Percentiles rank a stretch among this genome's conserved stretches.
Conservation (phyloP, 2,888 invertebrate species). For the Nowickia ferox region DNA sequence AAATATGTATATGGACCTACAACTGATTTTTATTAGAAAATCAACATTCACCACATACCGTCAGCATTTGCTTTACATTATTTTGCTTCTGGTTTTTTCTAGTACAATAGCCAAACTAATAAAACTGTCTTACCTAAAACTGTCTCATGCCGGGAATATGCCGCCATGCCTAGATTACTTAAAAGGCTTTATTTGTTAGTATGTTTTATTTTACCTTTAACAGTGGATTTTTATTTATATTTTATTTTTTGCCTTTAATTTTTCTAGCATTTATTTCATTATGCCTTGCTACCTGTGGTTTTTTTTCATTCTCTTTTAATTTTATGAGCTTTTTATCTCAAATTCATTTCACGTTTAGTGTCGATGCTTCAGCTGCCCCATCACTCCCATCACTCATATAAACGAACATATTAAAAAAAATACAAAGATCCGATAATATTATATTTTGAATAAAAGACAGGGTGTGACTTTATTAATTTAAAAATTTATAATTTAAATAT, state of each 20-base stretch:
- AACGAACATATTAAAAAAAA: constrained; percentile 60
- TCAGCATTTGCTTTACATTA: not conserved
- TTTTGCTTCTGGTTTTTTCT: not conserved
- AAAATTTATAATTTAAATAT: too few relatives aligned
- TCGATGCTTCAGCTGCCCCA: constrained; percentile 65
- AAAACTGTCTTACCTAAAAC: constrained; percentile 28
- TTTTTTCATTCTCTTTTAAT: constrained; percentile 24
- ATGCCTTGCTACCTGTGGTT: not conserved
- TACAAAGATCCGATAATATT: constrained; percentile 60
- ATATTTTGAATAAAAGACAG: constrained; percentile 26
- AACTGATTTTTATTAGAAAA: constrained; percentile 33
- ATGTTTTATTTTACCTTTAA: not conserved
- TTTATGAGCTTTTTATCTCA: constrained; percentile 57
- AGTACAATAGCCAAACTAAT: constrained; percentile 31
- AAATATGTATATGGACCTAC: not conserved
- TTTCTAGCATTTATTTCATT: constrained; percentile 21
- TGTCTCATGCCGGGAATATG: not conserved
- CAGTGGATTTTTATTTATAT: not conserved
- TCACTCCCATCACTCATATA: constrained; percentile 49
- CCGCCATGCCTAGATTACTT: constrained; percentile 39
- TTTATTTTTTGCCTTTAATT: not conserved
- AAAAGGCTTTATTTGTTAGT: not conserved
- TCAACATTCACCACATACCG: constrained; percentile 33
- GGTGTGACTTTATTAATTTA: not conserved
- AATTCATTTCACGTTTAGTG: constrained; percentile 69